Base-by-base conservation (phyloP, 1,140 invertebrate genomes). In the Polypedilum pembai region DNA sequence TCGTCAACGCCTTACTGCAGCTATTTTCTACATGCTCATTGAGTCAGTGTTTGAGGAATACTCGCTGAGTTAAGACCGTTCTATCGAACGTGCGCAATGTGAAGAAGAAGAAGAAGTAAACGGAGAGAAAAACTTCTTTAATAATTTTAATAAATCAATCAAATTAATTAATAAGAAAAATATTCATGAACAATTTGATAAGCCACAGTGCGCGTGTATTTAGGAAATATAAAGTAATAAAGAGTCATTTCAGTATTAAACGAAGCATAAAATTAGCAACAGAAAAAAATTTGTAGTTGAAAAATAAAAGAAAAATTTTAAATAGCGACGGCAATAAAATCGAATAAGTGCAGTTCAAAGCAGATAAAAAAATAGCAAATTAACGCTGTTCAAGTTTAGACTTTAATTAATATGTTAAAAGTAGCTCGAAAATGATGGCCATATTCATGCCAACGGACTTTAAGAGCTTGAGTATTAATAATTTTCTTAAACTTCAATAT, bases 21-120 rank as follows among this genome's bases (percentile, higher is more conserved):
- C 20, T 18, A 69, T 18, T 69, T 18, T 69, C 18, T 56, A 56
- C 45, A n/a, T 12, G 4, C 15, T 56, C n/a, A 56, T 20, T 69
- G 65, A 69, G 65, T 69, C 65, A 69, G 65, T 69, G 65, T 69
- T 69, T 69, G 65, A 69, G 65, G 10, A 69, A 69, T 21, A 21
- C 20, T 69, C 20, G 17, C 17, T 21, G 65, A 21, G 65, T 20
- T 18, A 69, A 69, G 65, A 21, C 20, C 65, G 65, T 21, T 69
- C 18, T 69, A 20, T 69, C 18, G 20, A 69, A 21, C 20, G 65
- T 69, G 65, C 65, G 65, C 65, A 21, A 18, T 21, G 65, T 20
- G n/a, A 56, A 56, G 1, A 69, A 18, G 15, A 69, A 69, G 45
- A 56, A 56, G 45, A 56, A 56, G 8, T 8, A 45, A 45, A 45